These are phyloP conservation scores for Apotomis betuletana DNA, from an alignment of 2,888 invertebrate species.

Conservation along the genomic window DNA sequence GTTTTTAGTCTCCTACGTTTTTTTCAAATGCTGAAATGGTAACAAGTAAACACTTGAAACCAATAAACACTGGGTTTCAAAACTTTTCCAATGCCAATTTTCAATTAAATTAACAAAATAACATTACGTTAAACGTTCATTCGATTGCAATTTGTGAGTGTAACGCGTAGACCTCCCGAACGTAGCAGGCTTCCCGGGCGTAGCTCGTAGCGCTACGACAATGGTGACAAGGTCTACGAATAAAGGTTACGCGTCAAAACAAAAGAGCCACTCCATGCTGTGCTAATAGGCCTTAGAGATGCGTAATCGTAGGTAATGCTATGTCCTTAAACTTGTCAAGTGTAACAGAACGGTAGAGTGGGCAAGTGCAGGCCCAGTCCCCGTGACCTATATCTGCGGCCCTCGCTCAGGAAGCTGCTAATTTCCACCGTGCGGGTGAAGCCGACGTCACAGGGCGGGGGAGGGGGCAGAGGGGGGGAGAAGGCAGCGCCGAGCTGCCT, in stretches of 20 bases:
- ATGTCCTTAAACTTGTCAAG: slow-evolving; percentile 83
- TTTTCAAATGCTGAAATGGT: no score
- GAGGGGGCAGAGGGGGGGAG: slow-evolving; percentile 42
- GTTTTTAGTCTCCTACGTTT: no score
- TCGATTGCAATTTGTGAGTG: slow-evolving; percentile 13
- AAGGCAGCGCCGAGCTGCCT: slow-evolving; percentile 59
- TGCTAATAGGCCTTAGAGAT: slow-evolving; percentile 41
- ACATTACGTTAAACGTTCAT: slow-evolving; percentile 13
- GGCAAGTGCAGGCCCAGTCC: slow-evolving; percentile 81
- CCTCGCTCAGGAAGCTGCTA: slow-evolving; percentile 83
- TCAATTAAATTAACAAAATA: slow-evolving; percentile 20
- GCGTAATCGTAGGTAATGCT: slow-evolving; percentile 64
- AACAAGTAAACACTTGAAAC: background rate
- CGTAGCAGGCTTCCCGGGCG: slow-evolving; percentile 19
- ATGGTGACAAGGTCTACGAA: slow-evolving; percentile 40
- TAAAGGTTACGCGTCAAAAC: slow-evolving; percentile 22
- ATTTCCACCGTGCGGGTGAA: slow-evolving; percentile 77
- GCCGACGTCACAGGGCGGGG: slow-evolving; percentile 71
- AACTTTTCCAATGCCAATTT: slow-evolving; percentile 33
- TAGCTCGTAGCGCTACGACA: slow-evolving; percentile 39
- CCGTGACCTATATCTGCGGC: slow-evolving; percentile 83
- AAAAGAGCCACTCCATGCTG: slow-evolving; percentile 14
- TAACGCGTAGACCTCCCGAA: background rate
- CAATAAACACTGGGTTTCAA: background rate
- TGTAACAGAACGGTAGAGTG: slow-evolving; percentile 75